Evolutionary conservation across 2,113 vertebrate genomes (phyloP).

Genomic region (Tragelaphus strepsiceros): DNA sequence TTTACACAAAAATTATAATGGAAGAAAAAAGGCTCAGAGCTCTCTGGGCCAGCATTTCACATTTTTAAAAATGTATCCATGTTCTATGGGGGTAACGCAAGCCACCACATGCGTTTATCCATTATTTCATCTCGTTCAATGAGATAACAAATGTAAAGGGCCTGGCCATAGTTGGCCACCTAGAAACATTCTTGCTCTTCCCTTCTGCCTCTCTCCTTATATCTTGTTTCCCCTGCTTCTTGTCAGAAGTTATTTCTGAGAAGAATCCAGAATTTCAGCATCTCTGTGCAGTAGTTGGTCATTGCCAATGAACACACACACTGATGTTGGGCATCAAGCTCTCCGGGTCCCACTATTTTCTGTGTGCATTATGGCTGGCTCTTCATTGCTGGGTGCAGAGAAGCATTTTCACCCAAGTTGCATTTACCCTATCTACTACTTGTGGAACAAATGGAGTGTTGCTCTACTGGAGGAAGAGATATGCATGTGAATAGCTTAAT

Average conservation of each 20-base stretch:
- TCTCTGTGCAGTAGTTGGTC: fast-evolving
- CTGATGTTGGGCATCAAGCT: neutral
- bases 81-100: neutral
- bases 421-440: neutral
- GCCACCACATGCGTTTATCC: neutral
- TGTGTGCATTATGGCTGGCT: neutral
- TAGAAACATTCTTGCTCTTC: neutral
- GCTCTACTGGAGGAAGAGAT: neutral
- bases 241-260: neutral
- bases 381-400: neutral
- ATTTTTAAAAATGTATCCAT: neutral
- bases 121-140: neutral
- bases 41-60: neutral
- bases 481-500: neutral
- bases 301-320: neutral
- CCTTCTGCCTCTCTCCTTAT: neutral
- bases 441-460: neutral
- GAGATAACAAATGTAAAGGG: neutral
- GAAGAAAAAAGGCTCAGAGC: neutral
- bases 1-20: slow-evolving; percentile 57
- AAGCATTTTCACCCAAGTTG: neutral
- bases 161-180: neutral
- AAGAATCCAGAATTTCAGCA: neutral
- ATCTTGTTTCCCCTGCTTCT: neutral
- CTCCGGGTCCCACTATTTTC: neutral